These are phyloP conservation scores for Conopomorpha cramerella DNA, from an alignment of 1,140 invertebrate genomes.

Conservation along the genomic window DNA sequence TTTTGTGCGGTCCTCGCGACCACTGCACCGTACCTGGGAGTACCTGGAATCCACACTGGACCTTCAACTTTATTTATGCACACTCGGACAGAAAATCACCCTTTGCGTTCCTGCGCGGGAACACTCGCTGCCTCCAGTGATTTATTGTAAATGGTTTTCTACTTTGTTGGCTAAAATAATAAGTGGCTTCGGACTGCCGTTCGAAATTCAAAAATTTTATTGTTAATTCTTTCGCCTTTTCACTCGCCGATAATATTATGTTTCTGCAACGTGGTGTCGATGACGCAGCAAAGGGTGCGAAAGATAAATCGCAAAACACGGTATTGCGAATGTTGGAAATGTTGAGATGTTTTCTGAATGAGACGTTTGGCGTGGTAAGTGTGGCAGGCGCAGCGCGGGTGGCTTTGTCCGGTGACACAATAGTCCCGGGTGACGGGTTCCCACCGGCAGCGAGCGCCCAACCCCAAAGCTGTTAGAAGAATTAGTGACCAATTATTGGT, in stretches of 20 bases:
- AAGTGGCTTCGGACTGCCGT: constrained; percentile 40
- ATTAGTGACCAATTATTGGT: constrained; percentile 55
- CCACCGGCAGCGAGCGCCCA: constrained; percentile 37
- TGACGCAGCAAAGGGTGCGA: too few species aligned
- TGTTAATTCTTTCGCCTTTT: constrained; percentile 41
- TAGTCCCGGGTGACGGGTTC: constrained; percentile 14
- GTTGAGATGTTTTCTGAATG: too few species aligned
- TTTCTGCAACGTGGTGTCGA: too few species aligned
- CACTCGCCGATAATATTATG: constrained; percentile 30
- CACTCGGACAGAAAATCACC: constrained; percentile 53
- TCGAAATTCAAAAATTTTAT: constrained; percentile 56
- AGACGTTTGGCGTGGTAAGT: constrained; percentile 37
- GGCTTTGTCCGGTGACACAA: constrained; percentile 42
- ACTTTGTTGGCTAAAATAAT: constrained; percentile 61
- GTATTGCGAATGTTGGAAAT: too few species aligned
- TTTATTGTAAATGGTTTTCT: constrained; percentile 61
- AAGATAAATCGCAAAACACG: too few species aligned
- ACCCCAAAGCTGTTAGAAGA: constrained; percentile 51
- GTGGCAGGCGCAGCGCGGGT: constrained; percentile 43
- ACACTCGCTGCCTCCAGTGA: constrained; percentile 58
- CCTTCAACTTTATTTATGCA: constrained; percentile 57
- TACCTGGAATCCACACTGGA: too few species aligned
- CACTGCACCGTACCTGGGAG: too few species aligned
- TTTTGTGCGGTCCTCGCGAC: too few species aligned
- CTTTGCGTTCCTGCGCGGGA: constrained; percentile 55